Percentiles rank a stretch among this genome's conserved stretches.
Evolutionary conservation across 1,140 invertebrate species (phyloP).

Genomic region (Bactericera cockerelli): DNA sequence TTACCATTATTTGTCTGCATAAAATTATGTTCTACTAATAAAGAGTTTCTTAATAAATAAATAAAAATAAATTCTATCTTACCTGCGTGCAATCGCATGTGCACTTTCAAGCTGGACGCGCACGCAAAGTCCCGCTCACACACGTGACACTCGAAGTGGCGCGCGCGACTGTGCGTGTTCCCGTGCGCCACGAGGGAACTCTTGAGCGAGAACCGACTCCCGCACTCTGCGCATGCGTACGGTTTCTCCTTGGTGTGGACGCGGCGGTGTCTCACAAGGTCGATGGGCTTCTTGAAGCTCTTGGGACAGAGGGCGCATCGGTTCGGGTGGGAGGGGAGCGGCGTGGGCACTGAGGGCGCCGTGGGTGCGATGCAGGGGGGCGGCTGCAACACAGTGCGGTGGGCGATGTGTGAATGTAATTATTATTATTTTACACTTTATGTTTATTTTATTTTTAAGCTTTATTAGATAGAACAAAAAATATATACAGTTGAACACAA

Average conservation of each 20-base stretch:
- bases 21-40: no score
- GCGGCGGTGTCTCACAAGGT: constrained; percentile 35
- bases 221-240: constrained; percentile 43
- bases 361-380: no score
- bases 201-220: constrained; percentile 48
- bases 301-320: constrained; percentile 39
- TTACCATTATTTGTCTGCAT: no score
- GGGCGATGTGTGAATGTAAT: no score
- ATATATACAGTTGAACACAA: no score
- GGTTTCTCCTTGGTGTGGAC: constrained; percentile 53
- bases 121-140: constrained; percentile 41
- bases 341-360: no score
- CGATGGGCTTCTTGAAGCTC: constrained; percentile 36
- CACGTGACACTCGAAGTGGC: constrained; percentile 39
- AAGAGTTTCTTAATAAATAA: constrained; percentile 4
- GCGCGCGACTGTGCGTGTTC: constrained; percentile 37
- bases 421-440: no score
- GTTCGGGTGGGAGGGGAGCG: constrained; percentile 26
- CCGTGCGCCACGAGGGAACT: constrained; percentile 43
- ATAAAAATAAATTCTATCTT: constrained; percentile 15
- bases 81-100: constrained; percentile 51
- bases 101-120: constrained; percentile 48
- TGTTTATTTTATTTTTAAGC: no score
- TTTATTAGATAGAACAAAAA: no score
- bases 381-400: no score